Evolutionary conservation across 1,140 invertebrate species (phyloP).

Genomic region (Steinernema feltiae): DNA sequence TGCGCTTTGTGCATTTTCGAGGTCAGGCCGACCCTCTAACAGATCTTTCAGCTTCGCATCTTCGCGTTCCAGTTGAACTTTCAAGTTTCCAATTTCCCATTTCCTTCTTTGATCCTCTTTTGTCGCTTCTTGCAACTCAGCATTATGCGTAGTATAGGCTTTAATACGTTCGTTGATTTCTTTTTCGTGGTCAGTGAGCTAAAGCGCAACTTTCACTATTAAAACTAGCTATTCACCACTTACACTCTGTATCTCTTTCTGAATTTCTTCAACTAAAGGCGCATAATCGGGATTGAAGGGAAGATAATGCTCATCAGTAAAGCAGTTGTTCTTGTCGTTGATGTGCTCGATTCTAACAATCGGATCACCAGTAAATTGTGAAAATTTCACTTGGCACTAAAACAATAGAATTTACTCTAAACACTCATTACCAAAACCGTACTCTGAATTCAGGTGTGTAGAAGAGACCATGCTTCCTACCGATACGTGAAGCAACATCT

Average conservation of each 20-base stretch:
- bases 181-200: background rate
- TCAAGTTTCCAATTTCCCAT: background rate
- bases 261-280: background rate
- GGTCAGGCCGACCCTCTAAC: background rate
- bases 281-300: background rate
- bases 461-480: conserved; percentile 19
- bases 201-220: no score
- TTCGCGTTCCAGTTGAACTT: background rate
- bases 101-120: background rate
- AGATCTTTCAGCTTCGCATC: conserved; percentile 29
- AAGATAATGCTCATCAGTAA: background rate
- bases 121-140: background rate
- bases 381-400: background rate
- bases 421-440: background rate
- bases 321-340: background rate
- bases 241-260: background rate
- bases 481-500: background rate
- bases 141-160: background rate
- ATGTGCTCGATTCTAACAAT: background rate
- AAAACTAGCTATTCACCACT: background rate
- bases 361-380: background rate
- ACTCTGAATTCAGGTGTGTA: conserved; percentile 8
- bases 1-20: conserved; percentile 11
- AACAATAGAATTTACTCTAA: background rate
- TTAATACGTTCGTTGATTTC: background rate